Conservation (phyloP, 92 coral and sea anemone species). For the Paramuricea clavata region DNA sequence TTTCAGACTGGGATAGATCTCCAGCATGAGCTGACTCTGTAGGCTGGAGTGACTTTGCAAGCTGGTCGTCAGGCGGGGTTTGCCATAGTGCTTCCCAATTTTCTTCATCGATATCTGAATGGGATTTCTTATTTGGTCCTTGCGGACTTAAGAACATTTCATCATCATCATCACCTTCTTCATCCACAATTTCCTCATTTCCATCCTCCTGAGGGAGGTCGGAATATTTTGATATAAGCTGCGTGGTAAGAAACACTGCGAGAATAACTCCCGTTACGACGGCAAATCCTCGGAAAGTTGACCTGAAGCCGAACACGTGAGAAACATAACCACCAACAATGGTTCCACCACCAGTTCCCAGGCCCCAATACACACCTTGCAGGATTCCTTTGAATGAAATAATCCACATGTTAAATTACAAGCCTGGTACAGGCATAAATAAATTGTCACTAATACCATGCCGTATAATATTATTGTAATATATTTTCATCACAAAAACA, state of each 20-base stretch:
- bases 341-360: conserved; percentile 98
- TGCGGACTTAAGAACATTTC: neutral
- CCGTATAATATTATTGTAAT: too few species aligned
- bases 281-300: conserved; percentile 88
- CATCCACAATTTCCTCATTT: neutral
- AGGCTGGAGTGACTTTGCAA: neutral
- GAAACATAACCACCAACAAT: conserved; percentile 92
- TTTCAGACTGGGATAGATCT: neutral
- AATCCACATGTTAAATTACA: neutral
- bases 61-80: neutral
- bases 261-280: conserved; percentile 67
- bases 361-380: conserved; percentile 99
- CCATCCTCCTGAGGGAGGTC: conserved; percentile 9
- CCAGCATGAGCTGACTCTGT: too few species aligned
- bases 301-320: conserved; percentile 84
- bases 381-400: conserved; percentile 75
- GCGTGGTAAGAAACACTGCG: conserved; percentile 37
- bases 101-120: neutral
- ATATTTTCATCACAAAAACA: too few species aligned
- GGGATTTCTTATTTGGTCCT: neutral
- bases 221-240: conserved; percentile 32
- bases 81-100: neutral
- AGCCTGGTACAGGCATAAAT: too few species aligned
- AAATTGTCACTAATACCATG: too few species aligned
- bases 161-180: neutral